Evolutionary conservation across 2,888 invertebrate genomes (phyloP), one percentile per base, ranked within the genome.

Genomic region (Pollenia griseotomentosa): DNA sequence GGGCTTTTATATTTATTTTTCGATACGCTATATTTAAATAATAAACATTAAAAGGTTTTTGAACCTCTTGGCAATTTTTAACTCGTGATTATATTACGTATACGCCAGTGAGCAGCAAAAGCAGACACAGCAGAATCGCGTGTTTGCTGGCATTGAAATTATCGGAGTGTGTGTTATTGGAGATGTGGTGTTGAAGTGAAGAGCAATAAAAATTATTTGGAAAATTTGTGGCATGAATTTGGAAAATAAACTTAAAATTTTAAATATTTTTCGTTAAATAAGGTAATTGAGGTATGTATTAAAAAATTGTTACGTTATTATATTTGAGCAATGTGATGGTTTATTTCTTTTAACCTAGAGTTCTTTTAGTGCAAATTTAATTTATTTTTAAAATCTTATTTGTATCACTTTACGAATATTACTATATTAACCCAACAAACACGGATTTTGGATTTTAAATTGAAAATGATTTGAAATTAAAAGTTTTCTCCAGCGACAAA

Each of bases 1-100:
- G 42, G 51, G 12, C 40, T 57, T 19, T 44, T 8, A 44, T 68
- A 33, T 33, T 33, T 33, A 33, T 33, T 33, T 33, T 33, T 33
- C 6, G 33, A 33, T 33, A 11, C 19, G 70, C 19, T n/a, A 44
- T 61, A 55, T 42, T 46, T 14, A 68, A 59, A 57, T 59, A 57
- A 78, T 42, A 44, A 74, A 79, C 55, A 84, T 79, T 73, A 53
- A 66, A 63, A 85, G 84, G 80, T 75, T 75, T 80, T 80, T 80
- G 84, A 85, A 85, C 84, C 74, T 66, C 23, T 55, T 19, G 57
- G 10, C 63, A n/a, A n/a, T 65, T 66, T 63, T 19, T 4, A 65
- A 46, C 44, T 57, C 23, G 55, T 63, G 68, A 70, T 40, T 55
- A 40, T 65, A 51, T 81, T 85, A 65, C 80, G 80, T 81, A 57